Evolutionary conservation across 2,797 vertebrate species (phyloP), one percentile per base, ranked within the genome.

Genomic region (Premnoplex brunnescens): DNA sequence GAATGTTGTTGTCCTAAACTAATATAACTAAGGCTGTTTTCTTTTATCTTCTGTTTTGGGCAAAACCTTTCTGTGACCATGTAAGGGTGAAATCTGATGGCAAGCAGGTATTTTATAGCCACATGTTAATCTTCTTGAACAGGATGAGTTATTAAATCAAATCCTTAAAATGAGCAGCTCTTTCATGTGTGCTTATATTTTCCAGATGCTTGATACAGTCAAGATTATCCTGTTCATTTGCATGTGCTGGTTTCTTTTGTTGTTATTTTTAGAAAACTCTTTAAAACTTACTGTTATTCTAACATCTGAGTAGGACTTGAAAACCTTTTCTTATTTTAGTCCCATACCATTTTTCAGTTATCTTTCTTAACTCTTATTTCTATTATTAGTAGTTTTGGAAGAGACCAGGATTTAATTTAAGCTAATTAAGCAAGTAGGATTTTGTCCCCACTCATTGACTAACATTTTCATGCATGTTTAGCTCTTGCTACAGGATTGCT

Each of bases 171-270:
- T 51, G 21, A 79, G 48, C 34, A 68, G 67, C 52, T 88, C 85
- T 95, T 84, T 56, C 41, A 85, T 66, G 51, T 60, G 43, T 6
- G 4, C 41, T 96, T 88, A 75, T 32, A 63, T 87, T 91, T 85
- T 96, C 82, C 92, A 96, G 92, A 89, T 94, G 91, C 85, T 84
- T 43, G 73, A 73, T 92, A 91, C 55, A 85, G 71, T 41, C 51
- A 82, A 85, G 60, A 80, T 62, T 39, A 30, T 36, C 74, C 64
- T 60, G 55, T 51, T 84, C 34, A 60, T 94, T 93, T 91, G 77
- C 83, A 81, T 77, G 23, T 51, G 18, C 41, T 63, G 54, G 32
- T 69, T 84, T 63, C 56, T 44, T 91, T 75, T 72, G 30, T 71
- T 84, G 72, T 64, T 83, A 85, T 93, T 34, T 94, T 79, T 48